Evolutionary conservation across 2,113 vertebrate genomes (phyloP), one percentile per base, ranked within the genome.

Genomic region (Ophthalmolycus amberensis): DNA sequence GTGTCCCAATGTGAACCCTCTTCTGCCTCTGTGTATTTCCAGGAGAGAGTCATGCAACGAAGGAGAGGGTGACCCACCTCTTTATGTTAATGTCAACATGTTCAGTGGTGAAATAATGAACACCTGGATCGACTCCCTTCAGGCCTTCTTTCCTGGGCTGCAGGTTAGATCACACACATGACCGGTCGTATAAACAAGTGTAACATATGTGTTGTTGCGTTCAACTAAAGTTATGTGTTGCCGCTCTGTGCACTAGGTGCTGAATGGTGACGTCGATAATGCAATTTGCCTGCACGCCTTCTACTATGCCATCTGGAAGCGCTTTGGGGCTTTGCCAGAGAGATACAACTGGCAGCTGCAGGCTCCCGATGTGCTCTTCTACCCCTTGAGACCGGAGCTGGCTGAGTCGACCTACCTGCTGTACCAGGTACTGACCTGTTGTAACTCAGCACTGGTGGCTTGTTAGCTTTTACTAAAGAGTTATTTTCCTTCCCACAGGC

Each of bases 81-180:
- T 99, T 0, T 99, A 99, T 0, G 97, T 99, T 32, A 99, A 99
- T 0, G 98, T 99, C 14, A 99, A 99, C 94, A 99, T 99, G 98
- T 97, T 97, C 91, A 99, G 94, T 0, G 98, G 98, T 6, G 97
- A 99, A 90, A 96, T 99, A 75, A 97, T 99, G 97, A 99, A 99
- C 95, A 99, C 98, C 0, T 99, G 98, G 98, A 99, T 99, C 0
- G 98, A 99, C 92, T 99, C 98, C 14, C 96, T 99, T 79, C 98
- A 99, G 89, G 98, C 98, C n/a, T 99, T 99, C 87, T 99, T 99
- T 88, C 98, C 98, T 0, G 98, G 98, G 0, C 95, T 99, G 34
- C 98, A 99, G 97, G 98, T 99, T 29, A 56, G 71, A 44, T 15
- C 14, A 15, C 22, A 22, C 44, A 34, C 25, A 4, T 25, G 22